Evolutionary conservation across 2,113 vertebrate genomes (phyloP).

Genomic region (Diphyllodes magnificus): DNA sequence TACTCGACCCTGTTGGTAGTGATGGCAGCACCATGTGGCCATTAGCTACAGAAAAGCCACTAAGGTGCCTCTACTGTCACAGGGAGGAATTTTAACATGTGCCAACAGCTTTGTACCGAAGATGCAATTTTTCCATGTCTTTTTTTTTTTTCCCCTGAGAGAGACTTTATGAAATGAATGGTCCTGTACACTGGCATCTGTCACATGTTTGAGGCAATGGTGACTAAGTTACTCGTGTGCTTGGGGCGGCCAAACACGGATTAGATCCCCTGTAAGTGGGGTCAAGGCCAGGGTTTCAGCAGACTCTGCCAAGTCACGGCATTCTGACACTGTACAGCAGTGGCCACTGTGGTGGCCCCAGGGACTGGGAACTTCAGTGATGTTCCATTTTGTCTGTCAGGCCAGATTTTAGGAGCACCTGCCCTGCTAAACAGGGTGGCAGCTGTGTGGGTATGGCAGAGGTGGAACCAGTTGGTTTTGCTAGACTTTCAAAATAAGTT

Average conservation of each 20-base stretch:
- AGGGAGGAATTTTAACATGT: background rate
- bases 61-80: background rate
- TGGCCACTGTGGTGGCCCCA: fast-evolving
- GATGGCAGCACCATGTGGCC: background rate
- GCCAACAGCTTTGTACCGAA: background rate
- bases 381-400: background rate
- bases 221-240: background rate
- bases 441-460: fast-evolving
- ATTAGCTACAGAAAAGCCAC: background rate
- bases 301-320: background rate
- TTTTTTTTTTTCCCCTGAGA: fast-evolving
- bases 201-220: background rate
- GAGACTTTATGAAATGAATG: background rate
- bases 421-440: background rate
- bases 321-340: background rate
- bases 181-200: background rate
- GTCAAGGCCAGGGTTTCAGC: background rate
- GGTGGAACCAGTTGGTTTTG: background rate
- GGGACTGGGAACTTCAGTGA: background rate
- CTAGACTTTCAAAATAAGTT: background rate
- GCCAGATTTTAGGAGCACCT: background rate
- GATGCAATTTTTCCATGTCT: background rate
- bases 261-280: background rate
- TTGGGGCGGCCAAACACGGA: fast-evolving
- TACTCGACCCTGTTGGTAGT: background rate